phyloP scores from a whole-genome alignment of 2,113 vertebrate species.

The Pontoporia blainvillei region DNA sequence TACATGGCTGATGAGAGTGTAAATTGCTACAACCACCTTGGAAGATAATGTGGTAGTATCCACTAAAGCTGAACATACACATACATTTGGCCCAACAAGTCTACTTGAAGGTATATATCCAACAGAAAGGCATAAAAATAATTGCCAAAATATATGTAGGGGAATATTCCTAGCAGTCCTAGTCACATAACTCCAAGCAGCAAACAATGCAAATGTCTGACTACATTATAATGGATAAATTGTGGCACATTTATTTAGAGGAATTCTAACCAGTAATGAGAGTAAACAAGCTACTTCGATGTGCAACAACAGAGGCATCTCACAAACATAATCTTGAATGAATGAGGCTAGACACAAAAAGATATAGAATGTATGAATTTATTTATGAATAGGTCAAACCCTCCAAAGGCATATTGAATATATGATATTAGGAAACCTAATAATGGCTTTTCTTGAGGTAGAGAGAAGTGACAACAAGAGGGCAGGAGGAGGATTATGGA shows the following conservation, averaged over 20 bases:
- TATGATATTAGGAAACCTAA: background rate
- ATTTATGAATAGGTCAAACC: background rate
- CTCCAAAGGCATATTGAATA: background rate
- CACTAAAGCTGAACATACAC: background rate
- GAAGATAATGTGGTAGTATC: background rate
- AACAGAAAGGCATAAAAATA: background rate
- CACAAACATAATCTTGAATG: background rate
- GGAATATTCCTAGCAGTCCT: background rate
- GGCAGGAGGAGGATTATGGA: background rate
- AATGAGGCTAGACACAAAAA: background rate
- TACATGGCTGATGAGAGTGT: background rate
- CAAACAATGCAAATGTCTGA: background rate
- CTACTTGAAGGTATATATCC: background rate
- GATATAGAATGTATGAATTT: background rate
- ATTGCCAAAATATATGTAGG: background rate
- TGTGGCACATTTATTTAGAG: background rate
- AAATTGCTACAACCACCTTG: background rate
- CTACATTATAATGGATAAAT: background rate
- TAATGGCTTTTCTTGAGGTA: background rate
- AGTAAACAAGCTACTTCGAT: background rate
- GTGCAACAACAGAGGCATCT: background rate
- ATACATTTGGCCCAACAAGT: background rate
- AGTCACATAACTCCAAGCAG: background rate
- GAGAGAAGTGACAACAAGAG: background rate
- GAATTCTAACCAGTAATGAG: background rate